Evolutionary conservation across 2,888 invertebrate genomes (phyloP), one percentile per base, ranked within the genome.

Genomic region (Oscheius sp.): DNA sequence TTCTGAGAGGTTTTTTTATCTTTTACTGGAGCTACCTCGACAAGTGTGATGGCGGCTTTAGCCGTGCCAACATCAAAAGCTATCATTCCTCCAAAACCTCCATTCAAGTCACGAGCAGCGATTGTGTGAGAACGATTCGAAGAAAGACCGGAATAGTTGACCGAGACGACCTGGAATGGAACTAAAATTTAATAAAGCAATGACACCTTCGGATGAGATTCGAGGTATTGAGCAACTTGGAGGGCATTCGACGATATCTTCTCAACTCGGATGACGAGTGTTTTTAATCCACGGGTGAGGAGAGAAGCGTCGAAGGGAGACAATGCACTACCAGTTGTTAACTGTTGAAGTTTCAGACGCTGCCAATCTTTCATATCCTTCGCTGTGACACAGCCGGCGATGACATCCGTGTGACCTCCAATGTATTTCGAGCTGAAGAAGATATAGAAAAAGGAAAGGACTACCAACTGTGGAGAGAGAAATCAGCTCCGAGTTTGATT

Each of bases 341-440:
- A 24, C 45, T 78, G 78, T 30, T 78, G 78, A 4, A 68, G 33
- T 56, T 81, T 81, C 63, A 81, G 56, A 2, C 59, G 26, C 61
- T 77, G 67, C 80, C 80, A 81, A 30, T 75, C 61, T 5, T 71
- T 50, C 36, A 72, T 65, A 3, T 49, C 28, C 2, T 59, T 49
- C 0, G 72, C 36, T 2, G 78, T 80, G 8, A 78, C 77, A 44
- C 75, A 75, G n/a, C 88, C 88, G 2, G 82, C 88, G 6, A 86
- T 82, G 14, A 87, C 72, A 70, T 87, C 87, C 47, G 84, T 83
- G 75, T 88, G 88, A 2, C 88, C 88, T 12, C 87, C 87, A 66
- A 87, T 79, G 75, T 86, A 88, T 72, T 88, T 87, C 12, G 87
- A 86, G 64, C 86, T 87, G 66, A 33, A 71, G 33, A 5, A 8